phyloP scores from a whole-genome alignment of 2,113 vertebrate species.

The Aplodontia rufa region DNA sequence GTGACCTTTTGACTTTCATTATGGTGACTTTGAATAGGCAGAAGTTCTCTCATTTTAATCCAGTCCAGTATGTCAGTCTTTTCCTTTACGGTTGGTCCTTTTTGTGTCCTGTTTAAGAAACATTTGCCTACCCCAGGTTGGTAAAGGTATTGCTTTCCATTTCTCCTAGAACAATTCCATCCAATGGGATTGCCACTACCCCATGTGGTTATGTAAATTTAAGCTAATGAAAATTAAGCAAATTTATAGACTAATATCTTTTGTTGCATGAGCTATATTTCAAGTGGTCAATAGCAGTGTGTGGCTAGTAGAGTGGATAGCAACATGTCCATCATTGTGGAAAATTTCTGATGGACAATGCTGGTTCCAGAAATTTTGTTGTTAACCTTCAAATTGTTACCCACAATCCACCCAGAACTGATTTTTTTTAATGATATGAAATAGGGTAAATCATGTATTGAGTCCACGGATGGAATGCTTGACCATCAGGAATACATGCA shows the following conservation, averaged over 20 bases:
- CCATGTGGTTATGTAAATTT: not conserved
- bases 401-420: not conserved
- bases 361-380: not conserved
- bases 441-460: not conserved
- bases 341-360: not conserved
- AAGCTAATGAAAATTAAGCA: not conserved
- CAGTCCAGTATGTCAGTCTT: not conserved
- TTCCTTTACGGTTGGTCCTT: not conserved
- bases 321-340: not conserved
- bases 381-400: not conserved
- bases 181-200: not conserved
- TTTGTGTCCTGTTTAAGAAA: not conserved
- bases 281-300: not conserved
- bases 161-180: not conserved
- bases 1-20: not conserved
- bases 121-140: not conserved
- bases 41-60: constrained; percentile 23
- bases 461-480: not conserved
- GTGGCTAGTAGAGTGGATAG: not conserved
- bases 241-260: not conserved
- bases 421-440: not conserved
- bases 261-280: not conserved
- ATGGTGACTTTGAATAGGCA: not conserved
- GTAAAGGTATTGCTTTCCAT: not conserved
- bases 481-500: not conserved